Evolutionary conservation across 2,113 vertebrate species (phyloP).

Genomic region (Stercorarius parasiticus): DNA sequence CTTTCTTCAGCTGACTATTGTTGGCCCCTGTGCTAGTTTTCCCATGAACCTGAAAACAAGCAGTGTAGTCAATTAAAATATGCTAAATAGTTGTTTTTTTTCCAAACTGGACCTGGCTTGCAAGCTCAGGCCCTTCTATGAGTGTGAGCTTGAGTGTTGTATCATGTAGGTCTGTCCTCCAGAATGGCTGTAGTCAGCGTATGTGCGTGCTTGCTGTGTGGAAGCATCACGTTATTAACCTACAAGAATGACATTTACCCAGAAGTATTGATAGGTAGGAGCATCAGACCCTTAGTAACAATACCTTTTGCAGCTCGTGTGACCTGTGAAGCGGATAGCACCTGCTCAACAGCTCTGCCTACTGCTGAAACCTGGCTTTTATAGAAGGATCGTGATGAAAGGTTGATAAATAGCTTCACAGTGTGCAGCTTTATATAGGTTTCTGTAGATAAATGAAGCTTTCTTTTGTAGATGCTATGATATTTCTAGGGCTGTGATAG

Average conservation of each 20-base stretch:
- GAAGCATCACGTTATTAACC: neutral
- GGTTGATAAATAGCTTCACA: neutral
- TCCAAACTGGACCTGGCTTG: neutral
- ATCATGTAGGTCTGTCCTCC: neutral
- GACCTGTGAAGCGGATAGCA: neutral
- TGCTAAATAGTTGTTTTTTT: neutral
- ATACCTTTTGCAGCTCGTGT: neutral
- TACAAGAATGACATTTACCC: neutral
- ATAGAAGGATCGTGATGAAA: neutral
- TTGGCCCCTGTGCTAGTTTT: neutral
- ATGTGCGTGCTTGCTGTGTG: neutral
- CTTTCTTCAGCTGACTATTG: neutral
- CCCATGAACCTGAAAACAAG: neutral
- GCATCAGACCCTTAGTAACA: neutral
- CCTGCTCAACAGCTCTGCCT: neutral
- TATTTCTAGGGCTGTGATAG: conserved; percentile 46
- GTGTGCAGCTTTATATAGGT: neutral
- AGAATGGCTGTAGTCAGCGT: neutral
- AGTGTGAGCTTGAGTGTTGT: neutral
- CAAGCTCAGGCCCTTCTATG: neutral
- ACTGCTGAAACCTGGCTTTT: neutral
- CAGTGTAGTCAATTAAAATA: neutral
- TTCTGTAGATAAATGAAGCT: neutral
- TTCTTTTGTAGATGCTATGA: conserved; percentile 19
- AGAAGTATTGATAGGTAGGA: neutral